Evolutionary conservation across 1,140 invertebrate genomes (phyloP), one percentile per base, ranked within the genome.

Genomic region (Halesus radiatus): DNA sequence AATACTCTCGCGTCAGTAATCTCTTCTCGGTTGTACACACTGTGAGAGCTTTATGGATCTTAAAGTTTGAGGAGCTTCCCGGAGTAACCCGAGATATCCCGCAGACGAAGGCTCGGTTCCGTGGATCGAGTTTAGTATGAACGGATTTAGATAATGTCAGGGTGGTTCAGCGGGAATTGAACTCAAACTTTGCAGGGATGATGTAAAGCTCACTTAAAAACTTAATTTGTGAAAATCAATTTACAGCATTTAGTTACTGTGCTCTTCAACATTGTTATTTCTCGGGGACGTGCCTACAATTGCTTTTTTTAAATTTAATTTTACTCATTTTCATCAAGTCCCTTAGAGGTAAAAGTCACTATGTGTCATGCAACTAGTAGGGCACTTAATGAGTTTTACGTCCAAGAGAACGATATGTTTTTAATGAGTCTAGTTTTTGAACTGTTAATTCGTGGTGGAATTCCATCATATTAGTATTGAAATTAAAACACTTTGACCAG

Each of bases 1-100:
- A 76, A 76, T 22, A 32, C 45, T 45, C 29, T 23, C 58, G 20
- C 23, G 45, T 58, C 58, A 37, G 56, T 66, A 18, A 54, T 23
- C 50, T n/a, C 64, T 62, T 72, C 76, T 73, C 74, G 74, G 75
- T 81, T 76, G 81, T 58, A 77, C 58, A 82, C 75, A 80, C 32
- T n/a, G 56, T 62, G 74, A 79, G 75, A 73, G 75, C 78, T 80
- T 82, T 81, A 60, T 60, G 74, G 23, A 66, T 73, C 75, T 75
- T 37, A 66, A 77, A 82, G 78, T 82, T 82, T 79, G 32, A 82
- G 80, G 80, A 78, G 66, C 75, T 68, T 82, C 60, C 75, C 45
- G 22, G 64, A 56, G 66, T 18, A 72, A 20, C 45, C 20, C 45
- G 68, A 72, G 52, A 72, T 22, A 29, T 45, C 22, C 78, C 10